Evolutionary conservation across 2,888 invertebrate genomes (phyloP).

Genomic region (Salticus scenicus): DNA sequence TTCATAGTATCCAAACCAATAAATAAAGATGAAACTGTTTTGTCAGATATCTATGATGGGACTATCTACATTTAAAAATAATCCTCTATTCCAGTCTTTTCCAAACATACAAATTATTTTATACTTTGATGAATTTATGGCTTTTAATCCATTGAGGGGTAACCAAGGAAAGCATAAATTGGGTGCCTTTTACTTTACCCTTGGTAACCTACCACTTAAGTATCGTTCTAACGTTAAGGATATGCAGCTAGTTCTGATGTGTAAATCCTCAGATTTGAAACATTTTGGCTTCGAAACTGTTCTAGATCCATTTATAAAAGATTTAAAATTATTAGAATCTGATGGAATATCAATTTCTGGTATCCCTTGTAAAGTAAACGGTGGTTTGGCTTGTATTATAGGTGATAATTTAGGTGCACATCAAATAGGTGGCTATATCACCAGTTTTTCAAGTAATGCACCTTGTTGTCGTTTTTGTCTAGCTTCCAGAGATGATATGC

Average conservation of each 20-base stretch:
- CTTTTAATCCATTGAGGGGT: neutral
- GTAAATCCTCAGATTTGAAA: neutral
- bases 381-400: neutral
- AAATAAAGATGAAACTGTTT: too few relatives aligned
- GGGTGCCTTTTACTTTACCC: neutral
- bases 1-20: too few relatives aligned
- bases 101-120: conserved; percentile 17
- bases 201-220: neutral
- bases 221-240: neutral
- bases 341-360: neutral
- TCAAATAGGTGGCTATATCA: neutral
- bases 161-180: neutral
- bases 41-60: neutral
- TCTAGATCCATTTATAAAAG: neutral
- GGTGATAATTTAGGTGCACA: conserved; percentile 1
- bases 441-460: neutral
- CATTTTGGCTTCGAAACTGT: neutral
- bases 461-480: neutral
- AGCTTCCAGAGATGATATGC: neutral
- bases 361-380: neutral
- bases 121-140: neutral
- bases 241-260: neutral
- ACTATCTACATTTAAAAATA: neutral
- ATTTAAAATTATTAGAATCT: neutral
- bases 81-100: neutral